A percentile compares a stretch with the other conserved stretches of the same genome.
These are phyloP conservation scores for Phocoena sinus DNA, from an alignment of 2,113 vertebrate genomes.

Conservation along the genomic window DNA sequence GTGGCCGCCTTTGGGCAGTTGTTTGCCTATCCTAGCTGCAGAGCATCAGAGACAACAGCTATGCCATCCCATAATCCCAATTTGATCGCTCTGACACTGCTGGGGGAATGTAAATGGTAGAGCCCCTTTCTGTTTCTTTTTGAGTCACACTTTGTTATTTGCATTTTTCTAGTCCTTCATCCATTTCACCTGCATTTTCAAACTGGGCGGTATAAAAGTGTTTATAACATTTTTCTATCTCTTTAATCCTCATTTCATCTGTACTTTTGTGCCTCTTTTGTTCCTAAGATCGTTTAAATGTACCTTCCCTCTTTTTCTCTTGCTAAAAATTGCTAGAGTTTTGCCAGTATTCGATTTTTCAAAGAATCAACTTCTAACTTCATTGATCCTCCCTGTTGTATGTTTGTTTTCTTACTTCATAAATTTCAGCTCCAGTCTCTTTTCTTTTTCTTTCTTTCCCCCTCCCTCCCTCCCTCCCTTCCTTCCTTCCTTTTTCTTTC, in stretches of 20 bases:
- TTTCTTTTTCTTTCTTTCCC: not conserved
- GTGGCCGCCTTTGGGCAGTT: no score
- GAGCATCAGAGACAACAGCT: not conserved
- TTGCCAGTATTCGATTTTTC: not conserved
- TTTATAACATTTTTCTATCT: not conserved
- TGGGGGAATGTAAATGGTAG: not conserved
- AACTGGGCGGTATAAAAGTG: not conserved
- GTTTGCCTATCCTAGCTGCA: not conserved
- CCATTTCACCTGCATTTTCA: not conserved
- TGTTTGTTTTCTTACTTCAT: not conserved
- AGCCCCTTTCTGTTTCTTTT: not conserved
- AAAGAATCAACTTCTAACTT: not conserved
- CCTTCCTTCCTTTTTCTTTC: not conserved
- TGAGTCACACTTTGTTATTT: not conserved
- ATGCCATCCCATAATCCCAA: not conserved
- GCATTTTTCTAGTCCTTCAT: not conserved
- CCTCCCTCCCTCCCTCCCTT: not conserved
- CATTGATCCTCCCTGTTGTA: not conserved
- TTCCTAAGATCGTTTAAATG: not conserved
- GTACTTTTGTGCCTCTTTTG: not conserved
- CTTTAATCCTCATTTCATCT: not conserved
- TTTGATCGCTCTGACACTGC: accelerated
- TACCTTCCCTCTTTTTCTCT: not conserved
- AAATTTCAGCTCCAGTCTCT: not conserved
- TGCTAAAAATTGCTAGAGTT: not conserved